A percentile compares a stretch with the other conserved stretches of the same genome.
Evolutionary conservation across 2,113 vertebrate species (phyloP).

Genomic region (Pimephales promelas): DNA sequence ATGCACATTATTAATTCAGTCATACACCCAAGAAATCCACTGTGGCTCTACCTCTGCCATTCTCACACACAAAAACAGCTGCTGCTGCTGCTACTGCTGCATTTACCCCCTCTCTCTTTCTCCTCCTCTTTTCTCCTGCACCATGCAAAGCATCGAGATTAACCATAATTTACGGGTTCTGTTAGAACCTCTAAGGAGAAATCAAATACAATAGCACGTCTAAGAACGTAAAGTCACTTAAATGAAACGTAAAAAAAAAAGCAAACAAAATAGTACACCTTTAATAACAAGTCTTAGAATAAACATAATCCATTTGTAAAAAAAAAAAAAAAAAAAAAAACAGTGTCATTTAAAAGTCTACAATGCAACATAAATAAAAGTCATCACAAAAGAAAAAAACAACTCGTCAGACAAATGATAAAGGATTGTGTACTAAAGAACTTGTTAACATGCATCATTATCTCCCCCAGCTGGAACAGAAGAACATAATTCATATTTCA

Average conservation of each 20-base stretch:
- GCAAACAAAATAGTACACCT: constrained; percentile 61
- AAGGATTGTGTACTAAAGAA: constrained; percentile 74
- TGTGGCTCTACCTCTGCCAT: constrained; percentile 63
- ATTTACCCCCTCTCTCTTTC: constrained; percentile 80
- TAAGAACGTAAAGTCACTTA: constrained; percentile 43
- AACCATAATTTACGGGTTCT: constrained; percentile 67
- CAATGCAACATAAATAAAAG: constrained; percentile 31
- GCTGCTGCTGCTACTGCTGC: constrained; percentile 61
- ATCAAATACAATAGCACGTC: constrained; percentile 5
- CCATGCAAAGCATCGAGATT: constrained; percentile 74
- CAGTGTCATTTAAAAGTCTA: constrained; percentile 71
- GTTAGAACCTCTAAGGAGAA: constrained; percentile 50
- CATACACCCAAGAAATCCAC: constrained; percentile 55
- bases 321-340: constrained; percentile 76
- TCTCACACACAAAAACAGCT: constrained; percentile 63
- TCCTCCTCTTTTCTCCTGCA: constrained; percentile 87
- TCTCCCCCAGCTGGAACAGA: constrained; percentile 70
- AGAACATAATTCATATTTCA: constrained; percentile 56
- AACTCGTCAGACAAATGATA: constrained; percentile 73
- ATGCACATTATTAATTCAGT: constrained; percentile 90
- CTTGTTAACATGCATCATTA: constrained; percentile 78
- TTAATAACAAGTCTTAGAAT: constrained; percentile 75
- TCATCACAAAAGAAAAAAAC: constrained; percentile 61
- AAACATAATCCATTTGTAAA: constrained; percentile 76
- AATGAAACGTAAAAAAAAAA: constrained; percentile 24